Evolutionary conservation across 2,113 vertebrate species (phyloP).

Genomic region (Litocranius walleri): DNA sequence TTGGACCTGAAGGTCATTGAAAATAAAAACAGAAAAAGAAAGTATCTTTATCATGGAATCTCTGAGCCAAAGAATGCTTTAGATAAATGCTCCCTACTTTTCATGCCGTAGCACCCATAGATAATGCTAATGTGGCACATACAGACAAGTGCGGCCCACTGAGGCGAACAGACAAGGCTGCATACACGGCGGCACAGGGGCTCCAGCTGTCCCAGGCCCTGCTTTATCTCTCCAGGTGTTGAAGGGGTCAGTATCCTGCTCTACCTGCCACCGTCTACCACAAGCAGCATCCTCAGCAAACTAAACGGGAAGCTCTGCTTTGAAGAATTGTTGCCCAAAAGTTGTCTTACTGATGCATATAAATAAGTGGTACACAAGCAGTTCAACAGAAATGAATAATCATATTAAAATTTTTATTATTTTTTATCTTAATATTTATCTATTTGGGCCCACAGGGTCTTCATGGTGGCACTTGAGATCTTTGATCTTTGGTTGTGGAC

Average conservation of each 20-base stretch:
- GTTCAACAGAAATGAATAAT: not conserved
- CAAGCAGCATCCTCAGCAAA: not conserved
- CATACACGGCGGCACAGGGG: not conserved
- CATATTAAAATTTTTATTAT: not conserved
- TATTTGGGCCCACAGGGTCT: not conserved
- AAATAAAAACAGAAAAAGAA: not conserved
- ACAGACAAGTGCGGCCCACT: not conserved
- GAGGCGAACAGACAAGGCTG: not conserved
- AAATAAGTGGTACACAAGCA: not conserved
- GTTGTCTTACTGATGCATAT: not conserved
- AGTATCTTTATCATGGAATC: not conserved
- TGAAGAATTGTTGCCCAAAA: not conserved
- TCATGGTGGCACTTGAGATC: not conserved
- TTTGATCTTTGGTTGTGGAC: not conserved
- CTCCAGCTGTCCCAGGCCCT: not conserved
- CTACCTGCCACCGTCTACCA: fast-evolving
- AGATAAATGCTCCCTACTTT: not conserved
- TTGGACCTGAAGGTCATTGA: not conserved
- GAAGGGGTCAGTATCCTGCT: not conserved
- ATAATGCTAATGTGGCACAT: not conserved
- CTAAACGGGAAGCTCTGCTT: not conserved
- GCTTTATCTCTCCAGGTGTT: fast-evolving
- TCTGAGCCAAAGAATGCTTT: not conserved
- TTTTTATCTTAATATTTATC: not conserved
- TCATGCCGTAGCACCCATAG: not conserved